Evolutionary conservation across 2,888 invertebrate genomes (phyloP).

Genomic region (Andrena camellia): DNA sequence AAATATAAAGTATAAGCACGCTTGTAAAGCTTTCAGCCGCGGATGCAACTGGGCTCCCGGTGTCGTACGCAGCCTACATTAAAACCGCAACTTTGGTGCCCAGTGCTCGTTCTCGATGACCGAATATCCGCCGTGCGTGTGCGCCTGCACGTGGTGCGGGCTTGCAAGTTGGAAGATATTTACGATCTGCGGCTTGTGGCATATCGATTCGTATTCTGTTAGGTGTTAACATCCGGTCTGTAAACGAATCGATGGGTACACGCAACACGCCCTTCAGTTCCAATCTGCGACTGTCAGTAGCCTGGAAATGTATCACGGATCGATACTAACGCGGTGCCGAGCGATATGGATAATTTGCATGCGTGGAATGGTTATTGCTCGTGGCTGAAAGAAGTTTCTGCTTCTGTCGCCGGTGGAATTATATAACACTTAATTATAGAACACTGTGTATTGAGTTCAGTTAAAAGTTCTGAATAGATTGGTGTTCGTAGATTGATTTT

Average conservation of each 20-base stretch:
- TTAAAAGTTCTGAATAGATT: too few species aligned
- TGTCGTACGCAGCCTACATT: slow-evolving; percentile 28
- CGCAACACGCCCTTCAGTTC: slow-evolving; percentile 34
- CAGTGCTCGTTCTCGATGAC: slow-evolving; percentile 53
- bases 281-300: slow-evolving; percentile 40
- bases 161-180: slow-evolving; percentile 57
- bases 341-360: slow-evolving; percentile 11
- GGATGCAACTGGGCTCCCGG: slow-evolving; percentile 3
- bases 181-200: slow-evolving; percentile 69
- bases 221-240: slow-evolving; percentile 55
- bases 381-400: background rate
- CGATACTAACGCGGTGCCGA: slow-evolving; percentile 9
- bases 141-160: slow-evolving; percentile 6
- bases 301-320: slow-evolving; percentile 29
- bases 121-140: slow-evolving; percentile 37
- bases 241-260: slow-evolving; percentile 56
- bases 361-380: background rate
- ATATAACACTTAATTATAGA: too few species aligned
- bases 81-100: slow-evolving; percentile 61
- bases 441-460: too few species aligned
- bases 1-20: slow-evolving; percentile 31
- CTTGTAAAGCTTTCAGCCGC: slow-evolving; percentile 13
- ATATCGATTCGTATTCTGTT: slow-evolving; percentile 62
- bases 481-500: too few species aligned
- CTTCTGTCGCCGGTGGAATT: background rate